Evolutionary conservation across 2,888 invertebrate genomes (phyloP), one percentile per base, ranked within the genome.

Genomic region (Brenthis hecate): DNA sequence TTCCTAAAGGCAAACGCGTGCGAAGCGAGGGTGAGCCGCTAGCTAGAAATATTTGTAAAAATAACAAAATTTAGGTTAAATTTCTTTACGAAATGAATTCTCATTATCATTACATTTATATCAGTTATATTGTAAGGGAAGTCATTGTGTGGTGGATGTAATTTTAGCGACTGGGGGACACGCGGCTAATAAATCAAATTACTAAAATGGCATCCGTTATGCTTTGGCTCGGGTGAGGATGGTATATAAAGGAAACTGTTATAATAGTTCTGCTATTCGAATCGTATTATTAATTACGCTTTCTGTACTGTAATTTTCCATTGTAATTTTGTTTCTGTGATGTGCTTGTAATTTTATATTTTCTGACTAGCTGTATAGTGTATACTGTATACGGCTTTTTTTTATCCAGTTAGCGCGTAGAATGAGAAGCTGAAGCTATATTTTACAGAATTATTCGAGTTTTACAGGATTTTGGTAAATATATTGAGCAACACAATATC

Each of bases 181-280:
- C 54, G 60, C 61, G 63, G 73, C 72, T 75, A 77, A 75, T 76
- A 76, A 76, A 77, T 77, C 73, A 68, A 77, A 77, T 77, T 75
- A 76, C 73, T 72, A 72, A 76, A 74, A 76, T 74, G 75, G 72
- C 70, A 63, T 72, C 71, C 73, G 73, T 73, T 73, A 71, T 68
- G 67, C 43, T 56, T 55, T 53, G 56, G 36, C 48, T 43, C 16
- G 51, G 53, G 53, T 28, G 60, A 43, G 43, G 36, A 53, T 53
- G 62, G 13, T 62, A 43, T 54, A 54, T 54, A 43, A 54, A 54
- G 23, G 23, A 6, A 54, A 43, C 36, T 54, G 16, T 32, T 56
- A 19, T 54, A 50, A 61, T 32, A 36, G 50, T 61, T n/a, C 6
- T 6, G 36, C 51, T 53, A 50, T 61, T 61, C 1, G 16, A 51